These are phyloP conservation scores for Cynopterus brachyotis DNA, from an alignment of 2,113 vertebrate genomes.

Conservation along the genomic window DNA sequence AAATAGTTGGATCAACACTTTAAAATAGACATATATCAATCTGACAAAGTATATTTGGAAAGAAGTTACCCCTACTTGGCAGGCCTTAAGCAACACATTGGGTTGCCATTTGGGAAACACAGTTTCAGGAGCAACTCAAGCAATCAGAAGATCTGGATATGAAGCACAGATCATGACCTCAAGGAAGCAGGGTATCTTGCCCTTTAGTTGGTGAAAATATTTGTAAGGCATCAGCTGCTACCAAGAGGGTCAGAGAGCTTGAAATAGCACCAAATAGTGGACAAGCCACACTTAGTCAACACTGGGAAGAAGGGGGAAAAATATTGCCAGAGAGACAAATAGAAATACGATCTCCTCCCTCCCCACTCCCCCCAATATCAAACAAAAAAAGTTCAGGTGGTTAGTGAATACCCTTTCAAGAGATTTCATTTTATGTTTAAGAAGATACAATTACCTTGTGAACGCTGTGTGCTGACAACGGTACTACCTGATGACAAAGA, in stretches of 20 bases:
- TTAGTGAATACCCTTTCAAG: conserved; percentile 77
- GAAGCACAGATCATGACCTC: conserved; percentile 52
- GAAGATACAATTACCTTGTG: conserved; percentile 85
- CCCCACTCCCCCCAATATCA: conserved; percentile 64
- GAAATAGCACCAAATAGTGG: conserved; percentile 55
- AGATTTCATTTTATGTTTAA: conserved; percentile 82
- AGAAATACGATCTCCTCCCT: conserved; percentile 60
- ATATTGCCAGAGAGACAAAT: conserved; percentile 47
- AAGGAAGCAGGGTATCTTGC: conserved; percentile 50
- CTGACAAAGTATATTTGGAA: conserved; percentile 38
- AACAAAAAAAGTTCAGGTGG: conserved; percentile 71
- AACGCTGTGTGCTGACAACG: conserved; percentile 84
- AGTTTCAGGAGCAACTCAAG: conserved; percentile 54
- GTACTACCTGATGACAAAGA: conserved; percentile 87
- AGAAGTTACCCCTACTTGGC: conserved; percentile 73
- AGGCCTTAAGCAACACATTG: conserved; percentile 58
- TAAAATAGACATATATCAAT: conserved; percentile 53
- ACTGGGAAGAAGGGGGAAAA: conserved; percentile 53
- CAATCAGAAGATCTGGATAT: conserved; percentile 54
- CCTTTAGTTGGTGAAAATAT: conserved; percentile 45
- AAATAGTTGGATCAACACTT: conserved; percentile 64
- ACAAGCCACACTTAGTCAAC: conserved; percentile 61
- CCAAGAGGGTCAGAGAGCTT: conserved; percentile 57
- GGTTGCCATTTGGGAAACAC: conserved; percentile 51
- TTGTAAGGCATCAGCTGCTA: conserved; percentile 47